Conservation (phyloP, 1,140 invertebrate species). For the Lepidostoma basale region DNA sequence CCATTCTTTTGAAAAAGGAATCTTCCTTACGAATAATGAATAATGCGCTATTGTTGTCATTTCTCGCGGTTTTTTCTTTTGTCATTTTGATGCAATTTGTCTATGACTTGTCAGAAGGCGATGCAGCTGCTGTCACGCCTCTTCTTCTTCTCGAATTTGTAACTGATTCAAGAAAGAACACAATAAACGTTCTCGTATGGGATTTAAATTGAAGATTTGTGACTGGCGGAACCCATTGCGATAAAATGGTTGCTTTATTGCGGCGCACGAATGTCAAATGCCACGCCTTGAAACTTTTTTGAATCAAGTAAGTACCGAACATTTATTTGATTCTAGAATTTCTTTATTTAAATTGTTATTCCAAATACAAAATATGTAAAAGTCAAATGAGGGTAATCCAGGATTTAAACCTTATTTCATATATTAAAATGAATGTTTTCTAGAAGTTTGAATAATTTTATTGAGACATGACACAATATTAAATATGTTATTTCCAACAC, state of each 20-base stretch:
- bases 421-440: too few species aligned
- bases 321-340: not conserved
- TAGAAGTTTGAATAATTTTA: too few species aligned
- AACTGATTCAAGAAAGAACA: not conserved
- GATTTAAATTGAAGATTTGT: conserved; percentile 19
- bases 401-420: too few species aligned
- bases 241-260: not conserved
- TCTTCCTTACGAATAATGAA: too few species aligned
- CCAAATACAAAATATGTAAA: not conserved
- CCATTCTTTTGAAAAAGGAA: conserved; percentile 12
- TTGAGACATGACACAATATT: too few species aligned
- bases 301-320: not conserved
- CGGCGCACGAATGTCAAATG: not conserved
- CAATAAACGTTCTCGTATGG: conserved; percentile 12
- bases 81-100: conserved; percentile 31
- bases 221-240: not conserved
- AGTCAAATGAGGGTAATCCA: not conserved
- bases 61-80: conserved; percentile 14
- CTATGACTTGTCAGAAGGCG: not conserved
- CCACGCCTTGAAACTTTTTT: not conserved
- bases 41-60: conserved; percentile 10
- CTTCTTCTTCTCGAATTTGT: conserved; percentile 4
- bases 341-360: not conserved
- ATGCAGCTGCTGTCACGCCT: conserved; percentile 27
- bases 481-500: too few species aligned